Evolutionary conservation across 2,888 invertebrate species (phyloP), one percentile per base, ranked within the genome.

Genomic region (Meliscaeva auricollis): DNA sequence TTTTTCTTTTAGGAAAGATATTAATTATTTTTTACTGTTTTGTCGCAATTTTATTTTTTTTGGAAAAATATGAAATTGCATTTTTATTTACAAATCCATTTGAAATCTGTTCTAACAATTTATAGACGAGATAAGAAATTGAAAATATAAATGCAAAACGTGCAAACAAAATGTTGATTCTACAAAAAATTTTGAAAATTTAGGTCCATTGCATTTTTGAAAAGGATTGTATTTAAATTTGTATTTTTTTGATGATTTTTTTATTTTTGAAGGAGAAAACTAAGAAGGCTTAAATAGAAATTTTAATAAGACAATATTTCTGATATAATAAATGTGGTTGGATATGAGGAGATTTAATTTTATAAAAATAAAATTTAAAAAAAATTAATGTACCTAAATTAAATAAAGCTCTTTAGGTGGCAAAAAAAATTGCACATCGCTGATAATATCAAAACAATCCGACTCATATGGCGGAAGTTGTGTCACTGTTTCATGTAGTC

Each of bases 151-250:
- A 75, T 80, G 66, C 52, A 72, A 66, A 48, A 46, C 83, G 83
- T 83, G 83, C 83, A 83, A 76, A 75, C 74, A 68, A 70, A 81
- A 76, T 35, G 60, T 62, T 50, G 26, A 13, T 68, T 64, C 20
- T 75, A 30, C 32, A 54, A 75, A 70, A 62, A 74, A 75, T 75
- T 84, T 75, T 46, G 58, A 72, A 48, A 76, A 13, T 54, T 83
- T 80, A 84, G 84, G 84, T 84, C 84, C 84, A 84, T 84, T 38
- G 60, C 80, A 84, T 84, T 84, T 80, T 75, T 75, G 9, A 62
- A 20, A 60, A 58, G 50, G 54, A 44, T 41, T 41, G 22, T 30
- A 22, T 46, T n/a, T n/a, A n/a, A n/a, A n/a, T n/a, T n/a, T n/a
- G n/a, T n/a, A n/a, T n/a, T n/a, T n/a, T 46, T 17, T 41, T n/a